Conservation (phyloP, 2,113 vertebrate species). For the Indicator maculatus region DNA sequence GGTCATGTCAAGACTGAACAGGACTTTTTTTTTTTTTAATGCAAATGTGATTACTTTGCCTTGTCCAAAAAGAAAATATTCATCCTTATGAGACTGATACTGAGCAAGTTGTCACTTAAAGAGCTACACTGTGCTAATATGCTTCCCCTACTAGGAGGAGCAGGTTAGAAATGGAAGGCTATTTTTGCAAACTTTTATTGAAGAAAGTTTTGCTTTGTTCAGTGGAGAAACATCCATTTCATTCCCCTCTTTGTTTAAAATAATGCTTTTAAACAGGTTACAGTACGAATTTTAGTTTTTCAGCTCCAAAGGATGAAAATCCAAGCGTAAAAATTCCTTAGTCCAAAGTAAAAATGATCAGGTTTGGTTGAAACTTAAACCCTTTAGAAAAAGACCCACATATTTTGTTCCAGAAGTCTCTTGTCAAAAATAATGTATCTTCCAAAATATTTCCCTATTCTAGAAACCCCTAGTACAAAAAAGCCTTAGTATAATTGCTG, state of each 20-base stretch:
- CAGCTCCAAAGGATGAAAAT: neutral
- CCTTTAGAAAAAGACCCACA: rapidly evolving
- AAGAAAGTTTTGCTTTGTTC: neutral
- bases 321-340: neutral
- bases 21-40: neutral
- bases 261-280: neutral
- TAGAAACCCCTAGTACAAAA: neutral
- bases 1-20: neutral
- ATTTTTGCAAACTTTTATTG: neutral
- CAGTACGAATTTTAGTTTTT: neutral
- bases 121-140: neutral
- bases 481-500: neutral
- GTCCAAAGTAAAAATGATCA: neutral
- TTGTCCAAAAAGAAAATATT: neutral
- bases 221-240: neutral
- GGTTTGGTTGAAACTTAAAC: neutral
- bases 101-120: neutral
- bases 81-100: neutral
- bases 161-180: neutral
- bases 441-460: neutral
- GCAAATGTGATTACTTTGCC: neutral
- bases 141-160: neutral
- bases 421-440: neutral
- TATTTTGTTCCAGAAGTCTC: neutral
- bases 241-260: neutral